A percentile compares a stretch with the other conserved stretches of the same genome.
Evolutionary conservation across 2,113 vertebrate species (phyloP).

Genomic region (Falco punctatus): DNA sequence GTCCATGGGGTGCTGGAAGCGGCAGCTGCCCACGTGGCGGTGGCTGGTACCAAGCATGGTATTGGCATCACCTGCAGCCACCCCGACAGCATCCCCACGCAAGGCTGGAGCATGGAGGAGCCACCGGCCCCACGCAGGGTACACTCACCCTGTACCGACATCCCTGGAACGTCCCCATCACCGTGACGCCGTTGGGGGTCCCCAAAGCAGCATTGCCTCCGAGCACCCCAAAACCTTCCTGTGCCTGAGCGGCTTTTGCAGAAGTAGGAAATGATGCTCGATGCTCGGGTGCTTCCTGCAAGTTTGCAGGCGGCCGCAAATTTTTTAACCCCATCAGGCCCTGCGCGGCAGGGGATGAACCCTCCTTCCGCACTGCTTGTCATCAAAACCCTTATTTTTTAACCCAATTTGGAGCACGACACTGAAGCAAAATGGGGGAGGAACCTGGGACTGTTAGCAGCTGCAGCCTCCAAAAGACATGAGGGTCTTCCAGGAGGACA

Average conservation of each 20-base stretch:
- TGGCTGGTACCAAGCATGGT: neutral
- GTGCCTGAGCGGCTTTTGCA: neutral
- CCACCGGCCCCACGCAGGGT: neutral
- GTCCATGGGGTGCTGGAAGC: neutral
- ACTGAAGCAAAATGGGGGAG: accelerated
- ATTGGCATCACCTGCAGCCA: accelerated
- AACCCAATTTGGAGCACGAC: neutral
- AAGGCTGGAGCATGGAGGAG: accelerated
- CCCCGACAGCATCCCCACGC: neutral
- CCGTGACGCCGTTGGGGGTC: accelerated
- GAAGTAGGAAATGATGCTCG: neutral
- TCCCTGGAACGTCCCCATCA: neutral
- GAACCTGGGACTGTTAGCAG: neutral
- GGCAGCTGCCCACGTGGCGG: neutral
- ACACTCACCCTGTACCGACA: neutral
- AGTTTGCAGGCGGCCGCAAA: neutral
- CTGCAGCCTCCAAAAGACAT: neutral
- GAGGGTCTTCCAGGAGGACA: neutral
- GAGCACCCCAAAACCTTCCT: neutral
- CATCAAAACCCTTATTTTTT: neutral
- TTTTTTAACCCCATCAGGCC: neutral
- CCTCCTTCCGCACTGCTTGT: accelerated
- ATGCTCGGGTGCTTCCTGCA: neutral
- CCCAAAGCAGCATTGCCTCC: neutral
- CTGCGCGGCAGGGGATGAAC: neutral